Evolutionary conservation across 2,113 vertebrate genomes (phyloP), one percentile per base, ranked within the genome.

Genomic region (Rhinopomastus cyanomelas): DNA sequence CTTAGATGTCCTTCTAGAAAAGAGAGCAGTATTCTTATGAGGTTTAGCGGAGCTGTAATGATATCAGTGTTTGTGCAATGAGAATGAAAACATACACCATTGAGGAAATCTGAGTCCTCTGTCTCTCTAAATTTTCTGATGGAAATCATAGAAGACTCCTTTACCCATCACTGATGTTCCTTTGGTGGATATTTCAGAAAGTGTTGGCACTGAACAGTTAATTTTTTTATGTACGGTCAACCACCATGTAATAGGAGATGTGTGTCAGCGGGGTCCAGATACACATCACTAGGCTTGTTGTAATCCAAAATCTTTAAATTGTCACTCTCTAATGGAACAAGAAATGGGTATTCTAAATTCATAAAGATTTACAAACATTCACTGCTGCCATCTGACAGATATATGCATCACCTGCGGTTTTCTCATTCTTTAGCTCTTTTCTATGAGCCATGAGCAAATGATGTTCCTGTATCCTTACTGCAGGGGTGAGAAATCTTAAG

Each of bases 281-380:
- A 79, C 87, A 92, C 85, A 84, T 94, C 80, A 64, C 55, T 87
- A n/a, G 60, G 21, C 74, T 89, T 1, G 2, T 49, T 82, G 88
- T 84, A 93, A 93, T 93, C 92, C 14, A 37, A 92, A 95, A 95
- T 88, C 93, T 95, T 89, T 87, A 94, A 90, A 95, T 94, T 94
- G 85, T 91, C 78, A 51, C 57, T 93, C 55, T 62, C 86, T 96
- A 94, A 95, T 95, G 93, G 95, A 95, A 95, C 73, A 94, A 95
- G 78, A 90, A 94, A 92, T 77, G 78, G 65, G 78, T 93, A 83
- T 88, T 93, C 80, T 81, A 92, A 94, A 96, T 82, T 88, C 89
- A 87, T 87, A 87, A 86, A 87, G 95, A 87, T 96, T 93, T 92
- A 94, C 85, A 91, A 92, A 87, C 92, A 94, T 87, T 72, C 37